These are phyloP conservation scores for Pachyuromys duprasi DNA, from an alignment of 2,797 vertebrate genomes.

Conservation along the genomic window DNA sequence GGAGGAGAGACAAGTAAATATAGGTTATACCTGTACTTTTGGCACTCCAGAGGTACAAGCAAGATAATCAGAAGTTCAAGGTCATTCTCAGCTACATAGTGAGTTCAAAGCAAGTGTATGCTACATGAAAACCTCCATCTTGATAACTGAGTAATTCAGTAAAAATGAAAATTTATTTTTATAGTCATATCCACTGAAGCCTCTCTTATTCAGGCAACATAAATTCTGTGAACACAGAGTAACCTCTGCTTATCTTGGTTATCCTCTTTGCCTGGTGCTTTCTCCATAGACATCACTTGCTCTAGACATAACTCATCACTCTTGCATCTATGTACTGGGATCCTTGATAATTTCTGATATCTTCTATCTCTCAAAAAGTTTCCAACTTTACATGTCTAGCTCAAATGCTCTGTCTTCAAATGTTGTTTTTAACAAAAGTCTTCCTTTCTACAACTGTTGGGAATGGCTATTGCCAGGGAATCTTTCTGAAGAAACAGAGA, in stretches of 20 bases:
- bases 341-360: background rate
- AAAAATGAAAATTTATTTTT: background rate
- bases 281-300: fast-evolving
- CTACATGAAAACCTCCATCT: background rate
- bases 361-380: background rate
- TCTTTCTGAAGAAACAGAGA: background rate
- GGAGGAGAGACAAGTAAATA: background rate
- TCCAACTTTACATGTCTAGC: background rate
- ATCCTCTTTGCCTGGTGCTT: fast-evolving
- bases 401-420: background rate
- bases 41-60: background rate
- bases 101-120: background rate
- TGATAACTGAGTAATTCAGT: background rate
- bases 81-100: background rate
- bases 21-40: too few relatives aligned
- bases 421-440: background rate
- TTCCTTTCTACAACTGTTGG: background rate
- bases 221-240: background rate
- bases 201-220: background rate
- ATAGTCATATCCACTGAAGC: background rate
- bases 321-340: background rate
- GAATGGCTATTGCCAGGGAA: fast-evolving
- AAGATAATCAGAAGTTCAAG: background rate
- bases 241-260: fast-evolving
- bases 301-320: fast-evolving